Base-by-base conservation (phyloP, 2,797 vertebrate species). In the Semaprochilodus insignis region DNA sequence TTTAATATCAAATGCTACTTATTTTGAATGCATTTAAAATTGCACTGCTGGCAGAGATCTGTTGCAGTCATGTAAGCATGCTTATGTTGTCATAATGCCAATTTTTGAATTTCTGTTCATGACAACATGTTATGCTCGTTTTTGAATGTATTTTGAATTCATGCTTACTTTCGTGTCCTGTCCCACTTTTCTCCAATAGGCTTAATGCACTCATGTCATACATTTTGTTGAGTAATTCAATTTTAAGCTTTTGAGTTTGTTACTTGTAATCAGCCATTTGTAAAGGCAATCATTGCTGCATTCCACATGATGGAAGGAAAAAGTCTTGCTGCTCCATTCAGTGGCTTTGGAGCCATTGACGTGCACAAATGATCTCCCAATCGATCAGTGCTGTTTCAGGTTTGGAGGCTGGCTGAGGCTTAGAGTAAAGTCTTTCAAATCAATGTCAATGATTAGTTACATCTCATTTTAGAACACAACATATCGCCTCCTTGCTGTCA, bases 381-480 rank as follows among this genome's bases (percentile, higher is more conserved):
- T 81, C 51, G 44, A 55, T 78, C 31, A 4, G 62, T 40, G 14
- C 55, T 6, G 57, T 75, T 83, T 81, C 57, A 19, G 66, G 7
- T 66, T 52, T 70, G 36, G 74, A 60, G 63, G 17, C 48, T 4
- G 7, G 74, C 63, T 55, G 66, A 71, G 69, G 40, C 67, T 67
- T 67, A 36, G 17, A 63, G 72, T 52, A 57, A 25, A 83, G 74
- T 59, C 78, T 75, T 78, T 59, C 19, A 81, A 69, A 60, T 78
- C 34, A 2, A 74, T 74, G 36, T 8, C 21, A 60, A 14, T 71
- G 63, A 77, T 78, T 63, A 6, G 14, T 5, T 74, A 19, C 36
- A 27, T 65, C 69, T 36, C 51, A 57, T 25, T 83, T 67, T 78
- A 74, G 52, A 66, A n/a, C 51, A n/a, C 67, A 48, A 19, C 51